Evolutionary conservation across 2,113 vertebrate species (phyloP), one percentile per base, ranked within the genome.

Genomic region (Callopanchax toddi): DNA sequence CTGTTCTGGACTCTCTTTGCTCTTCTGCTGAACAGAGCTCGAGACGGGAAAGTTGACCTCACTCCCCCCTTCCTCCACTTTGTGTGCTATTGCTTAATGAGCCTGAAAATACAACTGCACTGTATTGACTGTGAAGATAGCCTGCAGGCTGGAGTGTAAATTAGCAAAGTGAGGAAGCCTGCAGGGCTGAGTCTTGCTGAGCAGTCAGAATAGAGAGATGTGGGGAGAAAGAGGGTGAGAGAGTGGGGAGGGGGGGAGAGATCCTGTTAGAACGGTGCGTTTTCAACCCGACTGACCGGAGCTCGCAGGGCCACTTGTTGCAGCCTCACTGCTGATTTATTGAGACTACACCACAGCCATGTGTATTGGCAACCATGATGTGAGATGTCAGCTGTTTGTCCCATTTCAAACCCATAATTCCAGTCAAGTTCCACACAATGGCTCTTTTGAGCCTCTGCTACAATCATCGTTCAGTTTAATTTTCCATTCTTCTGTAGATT

Each of bases 81-180:
- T 83, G 76, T 88, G 84, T 85, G 73, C 82, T 49, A 74, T 62
- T 91, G 88, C 88, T 89, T 93, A 92, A 93, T 92, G 92, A 92
- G 89, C 89, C 91, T 90, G 91, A 93, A 93, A 93, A 93, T 83
- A 92, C 93, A 91, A 91, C 91, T 90, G 90, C 82, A 83, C 89
- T 87, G 89, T 86, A 84, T 85, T 71, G 84, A 83, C 91, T 91
- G 91, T 89, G 92, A 91, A 93, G 89, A 86, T 86, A 79, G 85
- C 90, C 91, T 91, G 84, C 81, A 76, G 88, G 89, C 90, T 87
- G n/a, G 10, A 83, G 89, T 87, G 87, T 91, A 93, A 91, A 92
- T 92, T 90, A 90, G 90, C 89, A 66, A 89, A 69, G 76, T 54
- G 67, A 92, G 90, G 91, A 93, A 87, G 85, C 87, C 85, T 76